Evolutionary conservation across 1,140 invertebrate genomes (phyloP).

Genomic region (Mercenaria mercenaria): DNA sequence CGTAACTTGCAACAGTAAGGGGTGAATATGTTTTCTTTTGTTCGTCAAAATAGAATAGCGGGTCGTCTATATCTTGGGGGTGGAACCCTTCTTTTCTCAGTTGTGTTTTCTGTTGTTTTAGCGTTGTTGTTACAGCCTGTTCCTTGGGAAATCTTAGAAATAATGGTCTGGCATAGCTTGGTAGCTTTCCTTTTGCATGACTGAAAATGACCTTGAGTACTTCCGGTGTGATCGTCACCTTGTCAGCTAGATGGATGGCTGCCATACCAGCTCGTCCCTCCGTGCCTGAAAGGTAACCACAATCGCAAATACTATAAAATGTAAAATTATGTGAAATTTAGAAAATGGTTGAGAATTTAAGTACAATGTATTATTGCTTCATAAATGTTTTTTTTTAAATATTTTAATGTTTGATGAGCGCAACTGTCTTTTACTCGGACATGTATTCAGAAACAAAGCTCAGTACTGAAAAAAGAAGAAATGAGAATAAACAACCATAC

Average conservation of each 20-base stretch:
- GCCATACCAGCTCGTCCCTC: constrained; percentile 99
- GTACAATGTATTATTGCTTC: too few species aligned
- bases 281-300: constrained; percentile 87
- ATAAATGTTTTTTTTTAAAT: too few species aligned
- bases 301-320: too few species aligned
- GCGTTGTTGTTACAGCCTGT: constrained; percentile 76
- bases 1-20: constrained; percentile 37
- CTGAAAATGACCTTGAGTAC: constrained; percentile 76
- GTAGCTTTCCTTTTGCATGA: constrained; percentile 87
- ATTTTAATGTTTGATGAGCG: too few species aligned
- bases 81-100: constrained; percentile 97
- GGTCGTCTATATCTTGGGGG: constrained; percentile 91
- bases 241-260: constrained; percentile 89
- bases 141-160: constrained; percentile 91
- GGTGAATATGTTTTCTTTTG: constrained; percentile 65
- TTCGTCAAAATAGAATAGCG: constrained; percentile 90
- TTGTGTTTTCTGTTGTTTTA: constrained; percentile 79
- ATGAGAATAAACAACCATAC: too few species aligned
- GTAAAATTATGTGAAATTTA: too few species aligned
- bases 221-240: constrained; percentile 46
- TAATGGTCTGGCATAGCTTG: constrained; percentile 94
- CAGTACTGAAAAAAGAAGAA: too few species aligned
- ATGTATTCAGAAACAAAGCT: too few species aligned
- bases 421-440: too few species aligned
- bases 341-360: too few species aligned